Conservation (phyloP, 2,888 invertebrate species). For the Tillus elongatus region DNA sequence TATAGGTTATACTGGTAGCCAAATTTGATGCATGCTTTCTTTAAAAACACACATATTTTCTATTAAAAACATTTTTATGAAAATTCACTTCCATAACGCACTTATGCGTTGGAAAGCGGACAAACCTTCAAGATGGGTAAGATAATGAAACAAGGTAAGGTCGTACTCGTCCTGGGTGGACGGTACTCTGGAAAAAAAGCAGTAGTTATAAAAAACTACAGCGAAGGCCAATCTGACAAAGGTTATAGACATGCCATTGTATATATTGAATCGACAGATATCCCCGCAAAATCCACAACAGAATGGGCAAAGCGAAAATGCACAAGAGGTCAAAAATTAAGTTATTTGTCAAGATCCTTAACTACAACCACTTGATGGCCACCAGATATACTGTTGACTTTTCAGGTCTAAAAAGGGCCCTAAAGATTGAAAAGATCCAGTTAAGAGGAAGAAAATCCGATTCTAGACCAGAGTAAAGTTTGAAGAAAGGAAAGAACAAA, state of each 20-base stretch:
- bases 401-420: constrained; percentile 86
- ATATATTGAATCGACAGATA: constrained; percentile 95
- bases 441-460: constrained; percentile 90
- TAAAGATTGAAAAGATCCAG: constrained; percentile 92
- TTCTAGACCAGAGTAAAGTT: constrained; percentile 92
- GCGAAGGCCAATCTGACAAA: constrained; percentile 93
- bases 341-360: constrained; percentile 91
- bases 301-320: constrained; percentile 92
- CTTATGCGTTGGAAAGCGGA: no score
- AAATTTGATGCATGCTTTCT: no score
- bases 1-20: no score
- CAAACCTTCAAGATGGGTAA: constrained; percentile 93
- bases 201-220: constrained; percentile 89
- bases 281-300: constrained; percentile 91
- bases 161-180: constrained; percentile 97
- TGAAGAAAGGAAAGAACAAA: constrained; percentile 96
- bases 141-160: constrained; percentile 97
- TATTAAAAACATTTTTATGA: no score
- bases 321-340: constrained; percentile 96
- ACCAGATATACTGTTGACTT: constrained; percentile 92
- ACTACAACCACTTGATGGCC: constrained; percentile 89
- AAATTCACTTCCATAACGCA: no score
- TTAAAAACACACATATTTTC: no score
- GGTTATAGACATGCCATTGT: constrained; percentile 96
- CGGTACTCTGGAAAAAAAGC: constrained; percentile 98